Evolutionary conservation across 1,140 invertebrate species (phyloP).

Genomic region (Orchesella cincta): DNA sequence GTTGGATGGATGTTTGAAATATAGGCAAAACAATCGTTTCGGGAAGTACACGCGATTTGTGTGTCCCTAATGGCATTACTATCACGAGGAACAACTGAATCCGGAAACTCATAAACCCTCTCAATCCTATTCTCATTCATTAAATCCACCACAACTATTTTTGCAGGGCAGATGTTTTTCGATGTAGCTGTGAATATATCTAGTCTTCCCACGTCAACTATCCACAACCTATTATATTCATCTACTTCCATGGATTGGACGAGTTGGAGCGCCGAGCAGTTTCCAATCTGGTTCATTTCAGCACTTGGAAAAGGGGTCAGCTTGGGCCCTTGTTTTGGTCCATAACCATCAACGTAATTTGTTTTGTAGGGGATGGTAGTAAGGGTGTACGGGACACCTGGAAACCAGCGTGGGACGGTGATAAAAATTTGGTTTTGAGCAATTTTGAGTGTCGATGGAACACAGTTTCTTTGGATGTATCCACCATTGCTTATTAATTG

Average conservation of each 20-base stretch:
- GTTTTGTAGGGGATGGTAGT: slow-evolving; percentile 59
- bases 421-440: slow-evolving; percentile 65
- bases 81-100: background rate
- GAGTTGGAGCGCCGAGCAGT: background rate
- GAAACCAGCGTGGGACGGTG: slow-evolving; percentile 72
- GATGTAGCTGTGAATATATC: background rate
- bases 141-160: background rate
- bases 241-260: slow-evolving; percentile 58
- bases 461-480: slow-evolving; percentile 27
- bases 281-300: background rate
- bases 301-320: background rate
- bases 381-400: slow-evolving; percentile 70
- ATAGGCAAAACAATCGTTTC: background rate
- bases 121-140: background rate
- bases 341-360: background rate
- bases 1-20: background rate
- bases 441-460: slow-evolving; percentile 15
- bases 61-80: background rate
- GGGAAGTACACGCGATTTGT: background rate
- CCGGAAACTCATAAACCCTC: background rate
- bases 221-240: slow-evolving; percentile 75
- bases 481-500: slow-evolving; percentile 53
- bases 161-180: background rate
- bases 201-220: slow-evolving; percentile 64
- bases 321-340: background rate